Evolutionary conservation across 2,888 invertebrate species (phyloP).

Genomic region (Platycnemis pennipes): DNA sequence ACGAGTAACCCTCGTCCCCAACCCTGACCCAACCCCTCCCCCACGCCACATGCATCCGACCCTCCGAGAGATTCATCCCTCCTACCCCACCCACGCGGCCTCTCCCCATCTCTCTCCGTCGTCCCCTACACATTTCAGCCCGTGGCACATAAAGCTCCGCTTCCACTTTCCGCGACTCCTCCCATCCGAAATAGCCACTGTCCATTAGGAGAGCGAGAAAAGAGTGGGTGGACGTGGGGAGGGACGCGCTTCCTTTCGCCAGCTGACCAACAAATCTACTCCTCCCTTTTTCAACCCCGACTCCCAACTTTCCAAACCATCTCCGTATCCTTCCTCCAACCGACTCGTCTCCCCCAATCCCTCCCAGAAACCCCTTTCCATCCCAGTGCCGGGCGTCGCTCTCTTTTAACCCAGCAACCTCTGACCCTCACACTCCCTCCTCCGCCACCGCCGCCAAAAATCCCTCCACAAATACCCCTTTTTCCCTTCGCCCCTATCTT

Average conservation of each 20-base stretch:
- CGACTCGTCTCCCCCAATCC: neutral
- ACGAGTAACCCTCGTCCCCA: neutral
- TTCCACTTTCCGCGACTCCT: neutral
- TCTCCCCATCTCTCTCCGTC: neutral
- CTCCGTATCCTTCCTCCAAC: neutral
- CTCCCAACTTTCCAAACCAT: slow-evolving; percentile 13
- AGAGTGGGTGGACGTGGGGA: neutral
- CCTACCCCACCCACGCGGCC: neutral
- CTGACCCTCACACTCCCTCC: neutral
- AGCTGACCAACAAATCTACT: neutral
- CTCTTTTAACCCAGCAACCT: neutral
- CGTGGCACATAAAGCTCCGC: slow-evolving; percentile 15
- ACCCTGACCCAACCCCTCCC: neutral
- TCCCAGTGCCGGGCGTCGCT: neutral
- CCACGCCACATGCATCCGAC: neutral
- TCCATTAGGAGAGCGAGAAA: neutral
- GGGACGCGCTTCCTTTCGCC: neutral
- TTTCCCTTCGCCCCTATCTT: neutral
- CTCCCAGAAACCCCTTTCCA: neutral
- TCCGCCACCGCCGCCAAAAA: neutral
- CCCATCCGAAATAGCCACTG: slow-evolving; percentile 25
- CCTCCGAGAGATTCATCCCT: neutral
- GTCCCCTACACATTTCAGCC: slow-evolving; percentile 2
- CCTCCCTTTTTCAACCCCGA: neutral
- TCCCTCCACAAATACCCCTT: neutral